phyloP scores from a whole-genome alignment of 2,113 vertebrate species.

The Oxyura jamaicensis region DNA sequence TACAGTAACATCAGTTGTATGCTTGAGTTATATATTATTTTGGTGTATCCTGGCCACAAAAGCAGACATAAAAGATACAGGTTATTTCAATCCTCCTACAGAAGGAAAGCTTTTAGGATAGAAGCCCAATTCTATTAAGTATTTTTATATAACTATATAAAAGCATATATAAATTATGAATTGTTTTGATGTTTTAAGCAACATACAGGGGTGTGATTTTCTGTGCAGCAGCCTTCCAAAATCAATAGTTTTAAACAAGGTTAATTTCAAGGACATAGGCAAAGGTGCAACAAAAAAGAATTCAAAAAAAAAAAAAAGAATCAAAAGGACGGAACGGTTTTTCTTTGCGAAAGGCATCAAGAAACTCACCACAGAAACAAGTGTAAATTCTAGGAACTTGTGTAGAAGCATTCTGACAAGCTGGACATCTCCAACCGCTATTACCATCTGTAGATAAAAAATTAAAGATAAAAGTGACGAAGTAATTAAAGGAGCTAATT shows the following conservation, averaged over 20 bases:
- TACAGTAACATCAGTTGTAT: neutral
- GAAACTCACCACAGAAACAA: conserved; percentile 95
- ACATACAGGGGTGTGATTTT: neutral
- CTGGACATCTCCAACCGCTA: conserved; percentile 96
- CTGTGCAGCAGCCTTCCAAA: neutral
- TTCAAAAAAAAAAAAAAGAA: neutral
- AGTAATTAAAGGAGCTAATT: neutral
- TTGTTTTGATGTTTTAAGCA: neutral
- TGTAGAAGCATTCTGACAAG: conserved; percentile 92
- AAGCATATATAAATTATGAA: neutral
- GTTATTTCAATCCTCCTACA: neutral
- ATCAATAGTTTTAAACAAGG: neutral
- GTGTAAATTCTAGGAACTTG: conserved; percentile 87
- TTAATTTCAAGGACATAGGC: neutral
- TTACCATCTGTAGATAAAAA: conserved; percentile 81
- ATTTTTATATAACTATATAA: neutral
- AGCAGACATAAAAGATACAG: neutral
- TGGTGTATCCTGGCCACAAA: neutral
- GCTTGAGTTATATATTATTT: neutral
- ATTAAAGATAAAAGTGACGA: neutral
- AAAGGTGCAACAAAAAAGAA: neutral
- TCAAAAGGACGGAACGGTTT: neutral
- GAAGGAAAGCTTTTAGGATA: neutral
- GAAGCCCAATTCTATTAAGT: neutral
- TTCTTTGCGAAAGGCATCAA: neutral